Evolutionary conservation across 2,113 vertebrate genomes (phyloP).

Genomic region (Mesitornis unicolor): DNA sequence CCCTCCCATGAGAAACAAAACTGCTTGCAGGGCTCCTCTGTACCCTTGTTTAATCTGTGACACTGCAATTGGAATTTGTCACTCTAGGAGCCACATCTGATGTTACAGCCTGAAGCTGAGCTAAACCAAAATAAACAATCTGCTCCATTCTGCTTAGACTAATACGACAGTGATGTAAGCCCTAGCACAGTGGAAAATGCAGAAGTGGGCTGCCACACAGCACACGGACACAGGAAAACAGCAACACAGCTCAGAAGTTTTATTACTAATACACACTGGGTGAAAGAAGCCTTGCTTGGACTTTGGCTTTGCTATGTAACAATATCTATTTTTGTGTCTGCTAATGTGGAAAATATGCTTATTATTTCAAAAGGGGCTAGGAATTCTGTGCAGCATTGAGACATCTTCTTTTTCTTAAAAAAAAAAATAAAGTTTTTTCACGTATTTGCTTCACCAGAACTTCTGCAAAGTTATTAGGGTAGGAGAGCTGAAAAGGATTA

Average conservation of each 20-base stretch:
- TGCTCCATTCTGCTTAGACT: slow-evolving; percentile 75
- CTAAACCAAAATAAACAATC: slow-evolving; percentile 82
- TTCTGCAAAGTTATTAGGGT: not conserved
- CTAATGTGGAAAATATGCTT: not conserved
- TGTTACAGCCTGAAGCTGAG: slow-evolving; percentile 74
- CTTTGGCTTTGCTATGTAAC: not conserved
- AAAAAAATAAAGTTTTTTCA: not conserved
- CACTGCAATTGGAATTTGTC: slow-evolving; percentile 73
- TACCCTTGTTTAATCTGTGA: slow-evolving; percentile 73
- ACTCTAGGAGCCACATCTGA: slow-evolving; percentile 76
- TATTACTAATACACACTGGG: not conserved
- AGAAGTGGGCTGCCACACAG: not conserved
- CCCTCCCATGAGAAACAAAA: slow-evolving; percentile 5
- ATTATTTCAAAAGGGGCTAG: not conserved
- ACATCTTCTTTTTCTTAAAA: not conserved
- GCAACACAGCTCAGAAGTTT: not conserved
- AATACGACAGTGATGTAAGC: slow-evolving; percentile 77
- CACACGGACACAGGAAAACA: not conserved
- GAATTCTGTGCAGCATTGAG: not conserved
- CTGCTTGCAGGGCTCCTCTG: slow-evolving; percentile 17
- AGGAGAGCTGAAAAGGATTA: not conserved
- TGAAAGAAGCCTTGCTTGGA: not conserved
- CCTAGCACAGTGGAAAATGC: not conserved
- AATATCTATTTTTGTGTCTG: not conserved
- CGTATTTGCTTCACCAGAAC: not conserved